A percentile compares a stretch with the other conserved stretches of the same genome.
phyloP scores from a whole-genome alignment of 23 tunicate species.

The Halocynthia roretzi region DNA sequence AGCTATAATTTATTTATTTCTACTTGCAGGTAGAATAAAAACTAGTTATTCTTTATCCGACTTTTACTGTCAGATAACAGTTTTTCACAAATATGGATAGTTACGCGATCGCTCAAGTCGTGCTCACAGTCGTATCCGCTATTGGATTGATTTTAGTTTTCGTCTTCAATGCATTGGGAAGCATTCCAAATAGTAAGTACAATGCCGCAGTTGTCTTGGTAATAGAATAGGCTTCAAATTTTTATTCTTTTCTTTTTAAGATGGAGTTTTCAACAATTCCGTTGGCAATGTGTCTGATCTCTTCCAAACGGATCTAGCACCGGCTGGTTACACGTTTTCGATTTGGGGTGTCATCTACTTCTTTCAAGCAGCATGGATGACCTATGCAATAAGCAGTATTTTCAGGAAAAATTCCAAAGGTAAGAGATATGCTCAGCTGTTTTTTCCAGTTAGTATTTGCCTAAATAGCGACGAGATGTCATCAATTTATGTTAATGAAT shows the following conservation, averaged over 20 bases:
- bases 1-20: no score
- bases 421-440: not conserved
- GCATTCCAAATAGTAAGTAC: no score
- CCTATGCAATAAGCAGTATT: not conserved
- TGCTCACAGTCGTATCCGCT: conserved; percentile 3
- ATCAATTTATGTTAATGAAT: no score
- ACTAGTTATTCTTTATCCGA: no score
- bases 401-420: conserved; percentile 12
- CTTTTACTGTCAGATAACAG: no score
- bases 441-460: no score
- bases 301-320: not conserved
- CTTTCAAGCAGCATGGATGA: conserved; percentile 10
- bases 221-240: not conserved
- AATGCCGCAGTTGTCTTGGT: not conserved
- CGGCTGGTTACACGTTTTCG: conserved; percentile 7
- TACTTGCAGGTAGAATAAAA: no score
- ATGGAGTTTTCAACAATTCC: not conserved
- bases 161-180: conserved; percentile 14
- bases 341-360: conserved; percentile 14
- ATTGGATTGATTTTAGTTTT: conserved; percentile 2
- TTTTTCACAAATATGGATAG: not conserved
- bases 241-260: not conserved
- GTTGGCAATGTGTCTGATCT: not conserved
- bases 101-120: not conserved
- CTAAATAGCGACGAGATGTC: no score